Conservation (phyloP, 2,113 vertebrate species). For the Oceanodroma tethys region DNA sequence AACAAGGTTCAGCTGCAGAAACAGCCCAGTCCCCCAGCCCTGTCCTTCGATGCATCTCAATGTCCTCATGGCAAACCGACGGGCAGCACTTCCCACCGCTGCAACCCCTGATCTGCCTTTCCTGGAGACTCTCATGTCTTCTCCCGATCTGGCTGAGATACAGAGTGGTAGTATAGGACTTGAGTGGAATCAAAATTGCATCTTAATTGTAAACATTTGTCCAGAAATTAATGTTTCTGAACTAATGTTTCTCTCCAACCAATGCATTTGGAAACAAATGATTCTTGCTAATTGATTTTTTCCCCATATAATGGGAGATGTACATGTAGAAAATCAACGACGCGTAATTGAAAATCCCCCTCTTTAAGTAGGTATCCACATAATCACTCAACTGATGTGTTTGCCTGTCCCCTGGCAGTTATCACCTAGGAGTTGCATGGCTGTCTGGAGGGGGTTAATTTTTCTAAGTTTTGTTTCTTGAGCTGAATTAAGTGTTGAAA, state of each 20-base stretch:
- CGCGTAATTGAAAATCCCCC: background rate
- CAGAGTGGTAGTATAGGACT: background rate
- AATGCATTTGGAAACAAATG: conserved; percentile 22
- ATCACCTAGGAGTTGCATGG: background rate
- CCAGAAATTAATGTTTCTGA: conserved; percentile 69
- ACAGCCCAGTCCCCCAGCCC: background rate
- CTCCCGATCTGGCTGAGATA: background rate
- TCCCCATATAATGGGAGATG: background rate
- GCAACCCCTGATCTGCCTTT: background rate
- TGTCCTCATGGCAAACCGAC: fast-evolving
- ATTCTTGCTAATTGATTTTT: conserved; percentile 34
- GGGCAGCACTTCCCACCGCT: background rate
- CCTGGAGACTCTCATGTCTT: background rate
- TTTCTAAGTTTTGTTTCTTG: background rate
- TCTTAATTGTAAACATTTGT: conserved; percentile 66
- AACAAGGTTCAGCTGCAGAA: background rate
- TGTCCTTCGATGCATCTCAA: background rate
- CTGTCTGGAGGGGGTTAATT: background rate
- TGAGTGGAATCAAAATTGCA: conserved; percentile 41
- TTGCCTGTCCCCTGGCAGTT: background rate
- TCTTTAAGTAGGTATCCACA: conserved; percentile 4
- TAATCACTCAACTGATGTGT: background rate
- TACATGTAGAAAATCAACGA: background rate
- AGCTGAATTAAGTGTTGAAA: background rate
- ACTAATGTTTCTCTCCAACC: conserved; percentile 47